A percentile compares a stretch with the other conserved stretches of the same genome.
Conservation (phyloP, 2,888 invertebrate genomes). For the Agrilus cyanescens region DNA sequence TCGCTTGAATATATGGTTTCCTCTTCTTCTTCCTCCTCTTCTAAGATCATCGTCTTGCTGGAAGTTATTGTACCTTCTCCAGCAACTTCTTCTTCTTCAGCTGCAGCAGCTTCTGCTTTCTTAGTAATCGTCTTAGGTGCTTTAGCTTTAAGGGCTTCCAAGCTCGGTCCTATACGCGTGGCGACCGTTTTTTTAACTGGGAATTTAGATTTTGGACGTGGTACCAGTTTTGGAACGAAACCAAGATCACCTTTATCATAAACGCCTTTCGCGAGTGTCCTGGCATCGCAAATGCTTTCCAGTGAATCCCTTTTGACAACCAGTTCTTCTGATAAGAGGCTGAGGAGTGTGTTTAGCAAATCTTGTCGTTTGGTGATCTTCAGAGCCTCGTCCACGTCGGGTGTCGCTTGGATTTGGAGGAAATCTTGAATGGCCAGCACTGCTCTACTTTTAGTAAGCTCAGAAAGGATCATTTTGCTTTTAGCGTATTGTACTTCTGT, state of each 20-base stretch:
- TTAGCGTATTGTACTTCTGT: conserved; percentile 36
- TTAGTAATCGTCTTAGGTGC: conserved; percentile 23
- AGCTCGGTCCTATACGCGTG: conserved; percentile 24
- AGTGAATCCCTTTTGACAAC: too few relatives aligned
- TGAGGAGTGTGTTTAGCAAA: conserved; percentile 35
- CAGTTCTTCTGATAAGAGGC: too few relatives aligned
- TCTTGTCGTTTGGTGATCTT: conserved; percentile 42
- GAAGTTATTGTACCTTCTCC: not conserved
- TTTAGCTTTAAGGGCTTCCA: conserved; percentile 18
- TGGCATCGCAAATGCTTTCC: too few relatives aligned
- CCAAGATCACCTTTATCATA: conserved; percentile 56
- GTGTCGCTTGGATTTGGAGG: conserved; percentile 36
- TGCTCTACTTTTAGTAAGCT: conserved; percentile 47
- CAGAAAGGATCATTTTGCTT: conserved; percentile 44
- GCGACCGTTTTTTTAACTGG: conserved; percentile 24
- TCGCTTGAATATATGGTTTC: too few relatives aligned
- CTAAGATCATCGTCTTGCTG: too few relatives aligned
- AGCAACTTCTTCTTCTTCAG: conserved; percentile 16
- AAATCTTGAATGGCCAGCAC: conserved; percentile 48
- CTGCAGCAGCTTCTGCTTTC: conserved; percentile 29
- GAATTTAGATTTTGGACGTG: conserved; percentile 19
- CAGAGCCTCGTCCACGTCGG: conserved; percentile 36
- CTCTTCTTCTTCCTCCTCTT: too few relatives aligned
- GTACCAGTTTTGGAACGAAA: conserved; percentile 45
- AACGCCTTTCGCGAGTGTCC: conserved; percentile 28